Conservation (phyloP, 2,113 vertebrate species). For the Lutjanus erythropterus region DNA sequence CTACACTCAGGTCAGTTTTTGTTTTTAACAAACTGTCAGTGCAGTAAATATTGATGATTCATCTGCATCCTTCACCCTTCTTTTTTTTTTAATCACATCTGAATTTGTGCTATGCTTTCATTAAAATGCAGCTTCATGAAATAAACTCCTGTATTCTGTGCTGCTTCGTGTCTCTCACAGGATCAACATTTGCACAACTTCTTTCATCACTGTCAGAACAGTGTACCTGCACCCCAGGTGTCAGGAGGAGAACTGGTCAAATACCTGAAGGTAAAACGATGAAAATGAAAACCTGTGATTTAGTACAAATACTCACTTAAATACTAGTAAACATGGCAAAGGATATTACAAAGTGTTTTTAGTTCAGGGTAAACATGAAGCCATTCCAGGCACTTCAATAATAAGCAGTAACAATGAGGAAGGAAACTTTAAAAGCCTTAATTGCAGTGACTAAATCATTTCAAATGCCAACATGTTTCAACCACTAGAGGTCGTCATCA, state of each 20-base stretch:
- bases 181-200: conserved; percentile 99
- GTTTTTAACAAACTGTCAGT: neutral
- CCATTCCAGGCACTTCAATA: too few species aligned
- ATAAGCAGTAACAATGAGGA: too few species aligned
- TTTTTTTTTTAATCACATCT: neutral
- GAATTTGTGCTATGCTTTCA: neutral
- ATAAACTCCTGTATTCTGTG: neutral
- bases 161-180: conserved; percentile 74
- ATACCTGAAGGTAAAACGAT: conserved; percentile 93
- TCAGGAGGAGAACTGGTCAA: conserved; percentile 94
- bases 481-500: too few species aligned
- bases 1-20: conserved; percentile 93
- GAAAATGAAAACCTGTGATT: neutral
- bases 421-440: too few species aligned
- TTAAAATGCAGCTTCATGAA: neutral
- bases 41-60: neutral
- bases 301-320: neutral
- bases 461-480: too few species aligned
- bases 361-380: too few species aligned
- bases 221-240: conserved; percentile 85
- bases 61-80: neutral
- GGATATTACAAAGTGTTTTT: neutral
- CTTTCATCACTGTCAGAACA: conserved; percentile 95
- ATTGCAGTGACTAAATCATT: too few species aligned
- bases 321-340: neutral